Conservation (phyloP, 2,888 invertebrate genomes). For the Lordiphosa andalusiaca region DNA sequence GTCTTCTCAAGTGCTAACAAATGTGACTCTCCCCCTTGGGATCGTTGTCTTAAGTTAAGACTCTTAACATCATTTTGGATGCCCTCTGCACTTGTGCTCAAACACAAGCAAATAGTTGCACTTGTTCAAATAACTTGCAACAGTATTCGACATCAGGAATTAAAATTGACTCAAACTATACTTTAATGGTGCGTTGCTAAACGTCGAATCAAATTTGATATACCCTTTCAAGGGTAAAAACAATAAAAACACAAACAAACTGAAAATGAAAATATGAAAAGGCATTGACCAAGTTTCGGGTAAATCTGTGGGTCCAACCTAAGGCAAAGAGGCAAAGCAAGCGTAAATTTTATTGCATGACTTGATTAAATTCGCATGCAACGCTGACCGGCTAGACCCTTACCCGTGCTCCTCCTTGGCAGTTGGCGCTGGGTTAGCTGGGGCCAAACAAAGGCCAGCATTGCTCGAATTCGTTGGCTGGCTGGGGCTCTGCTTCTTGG, state of each 20-base stretch:
- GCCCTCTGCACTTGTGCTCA: no score
- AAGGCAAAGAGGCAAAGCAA: constrained; percentile 39
- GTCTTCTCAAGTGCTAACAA: no score
- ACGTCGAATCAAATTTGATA: no score
- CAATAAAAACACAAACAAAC: constrained; percentile 2
- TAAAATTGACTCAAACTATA: no score
- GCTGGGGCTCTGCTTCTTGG: constrained; percentile 15
- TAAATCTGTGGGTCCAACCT: constrained; percentile 27
- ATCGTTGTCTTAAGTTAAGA: no score
- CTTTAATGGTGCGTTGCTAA: no score
- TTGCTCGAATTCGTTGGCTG: constrained; percentile 35
- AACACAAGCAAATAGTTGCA: no score
- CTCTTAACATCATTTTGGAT: no score
- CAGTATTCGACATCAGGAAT: no score
- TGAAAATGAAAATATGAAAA: neutral
- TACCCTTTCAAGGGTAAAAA: no score
- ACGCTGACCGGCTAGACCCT: constrained; percentile 28
- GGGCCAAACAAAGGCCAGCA: constrained; percentile 36
- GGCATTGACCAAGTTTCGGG: constrained; percentile 26
- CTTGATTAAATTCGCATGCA: constrained; percentile 78
- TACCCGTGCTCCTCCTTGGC: neutral
- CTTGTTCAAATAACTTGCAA: no score
- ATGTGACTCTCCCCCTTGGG: no score
- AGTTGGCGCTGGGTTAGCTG: constrained; percentile 32
- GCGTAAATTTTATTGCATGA: constrained; percentile 79